These are phyloP conservation scores for Diplazon laetatorius DNA, from an alignment of 2,888 invertebrate genomes.

Conservation along the genomic window DNA sequence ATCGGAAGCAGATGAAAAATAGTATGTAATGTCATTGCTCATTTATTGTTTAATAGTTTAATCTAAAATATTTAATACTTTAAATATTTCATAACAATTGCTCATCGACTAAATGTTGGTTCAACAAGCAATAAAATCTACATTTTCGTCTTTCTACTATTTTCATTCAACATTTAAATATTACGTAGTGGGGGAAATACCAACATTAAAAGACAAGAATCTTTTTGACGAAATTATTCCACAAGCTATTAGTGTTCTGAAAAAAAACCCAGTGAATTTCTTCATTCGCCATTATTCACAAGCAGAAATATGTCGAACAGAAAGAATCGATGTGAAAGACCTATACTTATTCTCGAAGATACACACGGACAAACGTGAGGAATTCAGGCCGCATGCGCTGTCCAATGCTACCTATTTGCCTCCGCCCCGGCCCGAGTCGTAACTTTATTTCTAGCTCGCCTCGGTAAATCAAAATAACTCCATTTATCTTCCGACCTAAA, in stretches of 20 bases:
- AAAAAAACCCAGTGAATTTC: neutral
- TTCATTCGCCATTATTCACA: neutral
- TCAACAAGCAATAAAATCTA: too few relatives aligned
- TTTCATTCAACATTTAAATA: neutral
- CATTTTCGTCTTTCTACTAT: neutral
- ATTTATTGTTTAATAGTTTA: too few relatives aligned
- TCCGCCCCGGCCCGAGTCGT: neutral
- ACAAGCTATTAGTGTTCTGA: neutral
- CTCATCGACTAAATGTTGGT: too few relatives aligned
- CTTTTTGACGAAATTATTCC: neutral
- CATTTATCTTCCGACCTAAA: constrained; percentile 54
- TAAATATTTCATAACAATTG: too few relatives aligned
- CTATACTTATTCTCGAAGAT: neutral
- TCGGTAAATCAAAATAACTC: constrained; percentile 53
- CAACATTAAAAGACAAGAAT: neutral
- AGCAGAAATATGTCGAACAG: too few relatives aligned
- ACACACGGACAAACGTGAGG: neutral
- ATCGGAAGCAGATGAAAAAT: neutral
- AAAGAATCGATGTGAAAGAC: neutral
- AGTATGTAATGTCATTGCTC: too few relatives aligned
- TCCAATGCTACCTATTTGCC: constrained; percentile 13
- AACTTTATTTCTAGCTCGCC: constrained; percentile 47
- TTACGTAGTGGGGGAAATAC: neutral
- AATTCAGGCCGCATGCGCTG: neutral
- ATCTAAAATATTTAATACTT: too few relatives aligned